Percentiles rank a stretch among this genome's conserved stretches.
Conservation (phyloP, 1,140 invertebrate species). For the Aricia agestis region DNA sequence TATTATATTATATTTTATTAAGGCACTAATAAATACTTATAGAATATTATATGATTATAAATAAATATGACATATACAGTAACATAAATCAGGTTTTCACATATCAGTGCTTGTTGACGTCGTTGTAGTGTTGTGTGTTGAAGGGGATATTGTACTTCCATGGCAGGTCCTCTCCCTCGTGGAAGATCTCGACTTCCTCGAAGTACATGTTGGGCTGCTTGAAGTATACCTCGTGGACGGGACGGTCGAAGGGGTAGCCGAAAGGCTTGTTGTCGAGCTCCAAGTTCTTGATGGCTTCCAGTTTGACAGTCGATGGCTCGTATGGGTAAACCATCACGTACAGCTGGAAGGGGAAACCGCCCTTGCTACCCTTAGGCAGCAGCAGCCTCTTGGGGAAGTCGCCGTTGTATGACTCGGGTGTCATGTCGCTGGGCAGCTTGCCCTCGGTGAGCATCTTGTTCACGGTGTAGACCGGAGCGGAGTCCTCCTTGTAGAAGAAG, state of each 20-base stretch:
- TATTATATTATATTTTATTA: neutral
- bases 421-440: constrained; percentile 72
- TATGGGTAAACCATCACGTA: constrained; percentile 80
- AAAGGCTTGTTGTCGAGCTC: constrained; percentile 74
- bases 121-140: constrained; percentile 35
- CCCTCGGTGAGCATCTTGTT: constrained; percentile 76
- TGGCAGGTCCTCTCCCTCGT: constrained; percentile 73
- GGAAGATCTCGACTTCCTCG: constrained; percentile 80
- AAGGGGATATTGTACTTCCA: constrained; percentile 45
- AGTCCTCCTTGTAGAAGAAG: constrained; percentile 78
- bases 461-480: constrained; percentile 78
- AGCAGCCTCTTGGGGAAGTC: constrained; percentile 80
- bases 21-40: neutral
- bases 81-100: neutral
- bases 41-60: neutral
- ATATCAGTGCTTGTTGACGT: constrained; percentile 43
- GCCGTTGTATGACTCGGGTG: constrained; percentile 62
- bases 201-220: constrained; percentile 81
- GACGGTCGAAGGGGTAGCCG: constrained; percentile 83
- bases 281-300: constrained; percentile 38
- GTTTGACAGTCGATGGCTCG: constrained; percentile 35
- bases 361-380: constrained; percentile 81
- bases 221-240: constrained; percentile 76
- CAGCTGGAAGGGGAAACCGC: constrained; percentile 80
- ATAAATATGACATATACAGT: constrained; percentile 12